Base-by-base conservation (phyloP, 2,113 vertebrate species). In the Oryzias woworae region DNA sequence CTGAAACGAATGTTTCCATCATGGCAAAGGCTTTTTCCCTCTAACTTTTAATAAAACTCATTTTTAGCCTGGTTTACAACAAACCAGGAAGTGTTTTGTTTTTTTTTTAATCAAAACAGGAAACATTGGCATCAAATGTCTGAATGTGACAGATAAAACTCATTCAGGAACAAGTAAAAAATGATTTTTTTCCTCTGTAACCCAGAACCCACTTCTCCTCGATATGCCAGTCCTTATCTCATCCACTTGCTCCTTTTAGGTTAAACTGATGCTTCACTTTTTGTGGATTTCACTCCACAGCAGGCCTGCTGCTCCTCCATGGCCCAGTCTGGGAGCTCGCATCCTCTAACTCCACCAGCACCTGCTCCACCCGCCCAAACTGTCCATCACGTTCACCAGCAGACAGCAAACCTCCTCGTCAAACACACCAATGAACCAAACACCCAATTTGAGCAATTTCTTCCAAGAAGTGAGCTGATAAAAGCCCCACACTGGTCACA, bases 241-340 rank as follows among this genome's bases (percentile, higher is more conserved):
- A 12, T 12, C 36, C 36, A 36, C 36, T 36, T 3, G 2, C 36
- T 36, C 8, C 36, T 36, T 36, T 36, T 5, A 28, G 26, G 26
- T 28, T 28, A 4, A 61, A 66, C 62, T 69, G 45, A 61, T 51
- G 53, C 54, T 56, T 75, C 58, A 46, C 69, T 62, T 57, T 77
- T 62, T 81, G 75, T 80, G 78, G 82, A 81, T 85, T 87, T 88
- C 71, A 16, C 84, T 88, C 82, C 75, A 79, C 79, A 79, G 81
- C 82, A 84, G 80, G 75, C 81, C 62, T 78, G 75, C 76, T 73
- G 71, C 71, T 84, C 83, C 82, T 70, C 71, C 68, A 78, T 69
- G 75, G 66, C 23, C 63, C 81, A 75, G 65, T 82, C 81, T 84
- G 82, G 69, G 61, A 53, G 62, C 42, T 41, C 26, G 41, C 69